Percentiles rank a stretch among this genome's conserved stretches.
phyloP scores from a whole-genome alignment of 2,797 vertebrate species.

The Lagorchestes hirsutus region DNA sequence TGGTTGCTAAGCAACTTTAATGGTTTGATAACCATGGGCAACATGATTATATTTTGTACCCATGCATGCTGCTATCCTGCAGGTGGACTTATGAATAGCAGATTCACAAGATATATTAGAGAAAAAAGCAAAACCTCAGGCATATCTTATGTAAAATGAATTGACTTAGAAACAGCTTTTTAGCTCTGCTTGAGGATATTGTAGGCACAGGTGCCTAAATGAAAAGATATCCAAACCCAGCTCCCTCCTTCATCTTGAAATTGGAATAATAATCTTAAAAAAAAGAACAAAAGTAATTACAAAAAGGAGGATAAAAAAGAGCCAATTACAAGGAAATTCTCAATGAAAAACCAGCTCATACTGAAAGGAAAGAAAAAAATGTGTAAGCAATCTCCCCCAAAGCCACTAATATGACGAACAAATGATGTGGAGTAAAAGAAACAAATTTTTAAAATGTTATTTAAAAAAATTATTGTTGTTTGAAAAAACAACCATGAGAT shows the following conservation, averaged over 20 bases:
- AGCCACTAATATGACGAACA: neutral
- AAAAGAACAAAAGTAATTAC: no score
- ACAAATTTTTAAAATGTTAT: neutral
- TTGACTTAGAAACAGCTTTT: neutral
- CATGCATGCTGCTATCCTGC: neutral
- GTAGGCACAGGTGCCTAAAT: neutral
- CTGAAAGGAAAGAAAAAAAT: neutral
- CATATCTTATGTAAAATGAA: neutral
- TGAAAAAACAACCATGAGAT: neutral
- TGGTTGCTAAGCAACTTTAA: slow-evolving; percentile 2
- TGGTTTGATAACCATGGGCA: neutral
- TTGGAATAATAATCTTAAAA: neutral
- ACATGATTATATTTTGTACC: neutral
- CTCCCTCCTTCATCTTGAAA: neutral
- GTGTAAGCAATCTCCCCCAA: neutral
- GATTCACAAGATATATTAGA: neutral
- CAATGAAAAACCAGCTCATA: neutral
- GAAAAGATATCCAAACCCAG: neutral
- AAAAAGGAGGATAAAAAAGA: neutral
- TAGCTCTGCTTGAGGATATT: neutral
- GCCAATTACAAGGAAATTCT: neutral
- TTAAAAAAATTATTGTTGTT: neutral
- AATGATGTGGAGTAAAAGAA: neutral
- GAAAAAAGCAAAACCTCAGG: neutral
- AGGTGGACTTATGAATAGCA: neutral